Base-by-base conservation (phyloP, 2,888 invertebrate species). In the Lutraria lutraria region DNA sequence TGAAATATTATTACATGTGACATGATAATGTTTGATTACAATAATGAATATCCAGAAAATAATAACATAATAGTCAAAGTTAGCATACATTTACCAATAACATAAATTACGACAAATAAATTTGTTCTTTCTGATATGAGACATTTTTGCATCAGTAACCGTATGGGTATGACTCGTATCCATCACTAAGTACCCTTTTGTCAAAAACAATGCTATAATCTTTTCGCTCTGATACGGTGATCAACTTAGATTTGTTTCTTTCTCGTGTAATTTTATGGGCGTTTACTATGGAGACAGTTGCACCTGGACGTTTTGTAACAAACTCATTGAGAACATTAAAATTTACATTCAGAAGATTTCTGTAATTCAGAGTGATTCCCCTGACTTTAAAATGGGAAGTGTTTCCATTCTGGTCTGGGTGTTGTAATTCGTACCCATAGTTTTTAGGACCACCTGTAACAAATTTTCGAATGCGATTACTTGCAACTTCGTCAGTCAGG, bases 401-500 rank as follows among this genome's bases (percentile, higher is more conserved):
- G 19, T 87, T 53, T 3, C 85, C 89, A 6, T 72, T 60, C 81
- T 87, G 85, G 53, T 87, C 85, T 8, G 60, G 80, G 6, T 63
- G 13, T 52, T 82, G 29, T 16, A 31, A 19, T 72, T 34, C 34
- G 72, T 88, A 87, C 10, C 63, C 85, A 76, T 88, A 88, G 25
- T 83, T 85, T 83, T 88, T 88, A 31, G 87, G 83, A 19, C 88
- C 87, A 21, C 87, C 83, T 15, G 86, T 86, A 10, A 80, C 88
- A 83, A 89, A 89, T 19, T 15, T 82, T 53, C 16, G 21, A 63
- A 89, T 89, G 54, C 31, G 2, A 25, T 89, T 86, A 6, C 76
- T 60, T 6, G 84, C 54, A 19, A 85, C 68, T 83, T 90, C 90
- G 80, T 90, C 85, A 0, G 88, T 90, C 54, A 90, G 54, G 31